Conservation (phyloP, 2,113 vertebrate genomes). For the Ceyx cyanopectus region DNA sequence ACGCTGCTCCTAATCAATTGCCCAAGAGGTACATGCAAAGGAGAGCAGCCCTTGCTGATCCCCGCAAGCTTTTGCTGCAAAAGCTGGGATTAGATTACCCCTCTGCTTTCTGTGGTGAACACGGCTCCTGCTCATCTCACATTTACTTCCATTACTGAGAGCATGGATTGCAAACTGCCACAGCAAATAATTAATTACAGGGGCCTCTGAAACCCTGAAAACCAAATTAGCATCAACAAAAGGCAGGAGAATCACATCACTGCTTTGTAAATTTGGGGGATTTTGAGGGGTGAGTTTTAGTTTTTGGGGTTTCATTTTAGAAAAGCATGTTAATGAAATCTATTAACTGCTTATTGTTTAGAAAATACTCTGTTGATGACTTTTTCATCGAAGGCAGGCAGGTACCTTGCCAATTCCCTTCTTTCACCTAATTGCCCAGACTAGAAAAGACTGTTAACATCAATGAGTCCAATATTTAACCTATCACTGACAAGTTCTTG, state of each 20-base stretch:
- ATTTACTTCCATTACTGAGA: not conserved
- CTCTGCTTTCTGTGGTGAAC: not conserved
- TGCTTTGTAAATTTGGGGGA: not conserved
- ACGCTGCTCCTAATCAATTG: not conserved
- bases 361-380: not conserved
- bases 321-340: not conserved
- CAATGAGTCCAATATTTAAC: too few species aligned
- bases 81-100: not conserved
- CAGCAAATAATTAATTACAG: not conserved
- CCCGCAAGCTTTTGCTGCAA: not conserved
- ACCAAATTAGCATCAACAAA: not conserved
- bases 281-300: not conserved
- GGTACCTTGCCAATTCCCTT: not conserved
- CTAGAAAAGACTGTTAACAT: too few species aligned
- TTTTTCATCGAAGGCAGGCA: not conserved
- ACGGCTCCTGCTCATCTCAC: not conserved
- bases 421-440: too few species aligned
- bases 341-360: not conserved
- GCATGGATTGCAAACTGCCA: not conserved
- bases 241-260: not conserved
- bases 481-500: too few species aligned
- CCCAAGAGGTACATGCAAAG: not conserved
- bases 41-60: not conserved
- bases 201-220: not conserved
- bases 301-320: not conserved